Evolutionary conservation across 2,797 vertebrate species (phyloP), one percentile per base, ranked within the genome.

Genomic region (Melanotaenia nigrans): DNA sequence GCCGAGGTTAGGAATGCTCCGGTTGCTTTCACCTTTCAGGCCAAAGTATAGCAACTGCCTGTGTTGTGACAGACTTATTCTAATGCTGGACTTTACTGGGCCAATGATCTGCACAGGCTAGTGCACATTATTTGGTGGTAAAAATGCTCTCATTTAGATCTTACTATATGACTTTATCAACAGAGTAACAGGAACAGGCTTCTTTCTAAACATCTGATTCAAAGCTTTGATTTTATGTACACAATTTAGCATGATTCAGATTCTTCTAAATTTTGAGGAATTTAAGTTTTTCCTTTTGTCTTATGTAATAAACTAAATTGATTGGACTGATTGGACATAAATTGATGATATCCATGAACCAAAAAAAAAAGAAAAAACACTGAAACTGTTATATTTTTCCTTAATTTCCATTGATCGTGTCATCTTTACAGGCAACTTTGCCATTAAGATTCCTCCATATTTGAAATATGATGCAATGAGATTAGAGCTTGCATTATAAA

Each of bases 1-100:
- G 76, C 77, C 70, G 1, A 20, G 82, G 78, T 38, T 56, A 4
- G 81, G 87, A 89, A 91, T 89, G 85, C 64, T 72, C 73, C 0
- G 53, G 68, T 49, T 59, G 36, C 40, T 63, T 67, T 76, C 33
- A 33, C 22, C 64, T 84, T 30, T 32, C 47, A 7, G 4, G 36
- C 61, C 75, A 83, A 71, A 73, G 32, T 30, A 67, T 32, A 33
- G 32, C 47, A 30, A 71, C 61, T 42, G 69, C 73, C 70, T 33
- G 60, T 2, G 18, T 0, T 13, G 63, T 53, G 51, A 66, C 28
- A 33, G 47, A 79, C 8, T 59, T 58, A 51, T 18, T 70, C 57
- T 68, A 30, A 4, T 61, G 51, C 56, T 33, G 12, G 25, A 57
- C 30, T 51, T 70, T 5, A 54, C 65, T 28, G 4, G 25, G n/a